Base-by-base conservation (phyloP, 2,888 invertebrate genomes). In the Clanis bilineata region DNA sequence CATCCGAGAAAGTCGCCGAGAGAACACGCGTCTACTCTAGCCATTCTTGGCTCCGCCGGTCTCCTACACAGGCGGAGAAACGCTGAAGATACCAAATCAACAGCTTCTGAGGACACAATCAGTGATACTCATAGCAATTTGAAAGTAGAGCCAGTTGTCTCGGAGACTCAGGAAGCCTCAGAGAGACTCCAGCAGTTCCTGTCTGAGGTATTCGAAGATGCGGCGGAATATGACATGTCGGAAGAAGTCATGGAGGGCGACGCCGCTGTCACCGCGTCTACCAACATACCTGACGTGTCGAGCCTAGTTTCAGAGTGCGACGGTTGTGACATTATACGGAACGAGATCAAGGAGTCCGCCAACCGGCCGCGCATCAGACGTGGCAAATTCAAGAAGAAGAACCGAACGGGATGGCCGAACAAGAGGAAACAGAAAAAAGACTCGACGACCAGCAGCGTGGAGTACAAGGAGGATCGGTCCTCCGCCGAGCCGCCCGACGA, bases 1-100 rank as follows among this genome's bases (percentile, higher is more conserved):
- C 95, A 94, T 63, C 96, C 97, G 0, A 90, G 97, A 43, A 97
- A 97, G 77, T 97, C 97, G 0, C 97, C 97, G 0, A 91, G 97
- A 22, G 97, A 97, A 79, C 97, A 97, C 78, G 97, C 97, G 0
- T 97, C 97, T 0, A 97, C 97, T 0, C 84, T 97, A 62, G 97
- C 97, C 0, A 96, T 97, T 61, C 94, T 97, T 2, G 95, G 95
- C 9, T 88, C 90, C 0, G 88, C 88, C 43, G 94, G 95, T 58
- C 82, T 95, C 22, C 86, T 95, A 7, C 93, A 94, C 38, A 88
- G 93, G 56, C 83, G 94, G 60, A 93, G 89, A 69, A 77, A 87
- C 63, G 68, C 72, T 1, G 93, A 88, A 61, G 93, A 89, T 71
- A 77, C 81, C 18, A 89, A 92, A 71, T 90, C 91, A 0, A 87